Percentiles rank a stretch among this genome's conserved stretches.
Evolutionary conservation across 2,797 vertebrate species (phyloP).

Genomic region (Crypturellus tataupa): DNA sequence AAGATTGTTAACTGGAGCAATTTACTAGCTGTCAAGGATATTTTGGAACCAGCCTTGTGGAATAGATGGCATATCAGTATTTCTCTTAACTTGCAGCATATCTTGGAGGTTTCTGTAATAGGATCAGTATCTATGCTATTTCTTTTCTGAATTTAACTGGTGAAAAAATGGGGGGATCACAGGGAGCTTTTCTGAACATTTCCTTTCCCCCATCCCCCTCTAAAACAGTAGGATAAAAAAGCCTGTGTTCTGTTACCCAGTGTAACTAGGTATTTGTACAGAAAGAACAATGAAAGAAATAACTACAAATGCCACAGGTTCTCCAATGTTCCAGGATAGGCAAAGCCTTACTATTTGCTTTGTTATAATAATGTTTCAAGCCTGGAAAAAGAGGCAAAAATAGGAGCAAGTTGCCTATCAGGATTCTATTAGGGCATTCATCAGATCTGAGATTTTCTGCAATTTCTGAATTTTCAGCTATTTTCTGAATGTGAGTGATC

Average conservation of each 20-base stretch:
- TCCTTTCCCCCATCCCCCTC: background rate
- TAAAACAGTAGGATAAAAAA: background rate
- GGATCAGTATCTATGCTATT: background rate
- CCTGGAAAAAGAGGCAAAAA: background rate
- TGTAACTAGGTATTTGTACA: background rate
- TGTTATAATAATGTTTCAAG: background rate
- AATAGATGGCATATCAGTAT: background rate
- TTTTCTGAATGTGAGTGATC: background rate
- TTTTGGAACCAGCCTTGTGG: background rate
- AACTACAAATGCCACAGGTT: background rate
- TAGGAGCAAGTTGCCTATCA: background rate
- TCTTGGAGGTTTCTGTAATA: background rate
- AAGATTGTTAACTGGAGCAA: constrained; percentile 12
- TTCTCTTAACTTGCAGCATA: background rate
- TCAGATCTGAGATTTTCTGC: background rate
- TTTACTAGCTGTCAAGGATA: constrained; percentile 15
- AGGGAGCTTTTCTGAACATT: background rate
- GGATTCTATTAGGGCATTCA: background rate
- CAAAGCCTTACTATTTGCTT: background rate
- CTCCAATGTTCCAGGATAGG: background rate
- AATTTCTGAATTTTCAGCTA: background rate
- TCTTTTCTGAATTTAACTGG: background rate
- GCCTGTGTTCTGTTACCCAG: background rate
- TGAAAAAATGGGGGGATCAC: background rate
- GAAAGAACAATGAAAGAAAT: background rate